These are phyloP conservation scores for Anaspis maculata DNA, from an alignment of 2,888 invertebrate genomes.

Conservation along the genomic window DNA sequence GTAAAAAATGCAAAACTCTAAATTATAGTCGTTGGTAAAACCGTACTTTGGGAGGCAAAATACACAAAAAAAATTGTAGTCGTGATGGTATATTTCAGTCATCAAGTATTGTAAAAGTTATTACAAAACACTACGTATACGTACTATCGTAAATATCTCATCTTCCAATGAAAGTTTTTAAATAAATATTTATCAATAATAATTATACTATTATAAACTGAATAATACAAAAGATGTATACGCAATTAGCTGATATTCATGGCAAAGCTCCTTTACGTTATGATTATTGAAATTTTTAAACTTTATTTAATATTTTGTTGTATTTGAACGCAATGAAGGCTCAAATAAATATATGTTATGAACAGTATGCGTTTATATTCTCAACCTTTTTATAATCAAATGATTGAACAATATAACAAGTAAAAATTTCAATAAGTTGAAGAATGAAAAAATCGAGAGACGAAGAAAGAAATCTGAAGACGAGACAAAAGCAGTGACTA, in stretches of 20 bases:
- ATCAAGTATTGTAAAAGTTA: no score
- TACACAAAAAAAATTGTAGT: no score
- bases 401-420: no score
- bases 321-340: slow-evolving; percentile 80
- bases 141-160: slow-evolving; percentile 59
- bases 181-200: slow-evolving; percentile 45
- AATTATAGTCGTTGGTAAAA: no score
- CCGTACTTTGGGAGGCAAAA: no score
- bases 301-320: slow-evolving; percentile 79
- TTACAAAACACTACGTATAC: slow-evolving; percentile 67
- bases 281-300: slow-evolving; percentile 61
- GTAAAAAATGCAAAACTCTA: no score
- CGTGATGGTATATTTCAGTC: no score
- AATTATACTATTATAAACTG: slow-evolving; percentile 49
- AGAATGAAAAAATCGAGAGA: no score
- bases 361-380: slow-evolving; percentile 45
- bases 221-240: slow-evolving; percentile 66
- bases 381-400: no score
- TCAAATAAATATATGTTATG: slow-evolving; percentile 83
- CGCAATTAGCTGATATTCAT: slow-evolving; percentile 58
- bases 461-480: no score
- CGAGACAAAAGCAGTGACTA: no score
- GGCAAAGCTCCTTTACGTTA: slow-evolving; percentile 63
- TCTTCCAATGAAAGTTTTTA: slow-evolving; percentile 48
- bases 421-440: no score